Percentiles rank a stretch among this genome's conserved stretches.
These are phyloP conservation scores for Caracal caracal DNA, from an alignment of 2,113 vertebrate genomes.

Conservation along the genomic window DNA sequence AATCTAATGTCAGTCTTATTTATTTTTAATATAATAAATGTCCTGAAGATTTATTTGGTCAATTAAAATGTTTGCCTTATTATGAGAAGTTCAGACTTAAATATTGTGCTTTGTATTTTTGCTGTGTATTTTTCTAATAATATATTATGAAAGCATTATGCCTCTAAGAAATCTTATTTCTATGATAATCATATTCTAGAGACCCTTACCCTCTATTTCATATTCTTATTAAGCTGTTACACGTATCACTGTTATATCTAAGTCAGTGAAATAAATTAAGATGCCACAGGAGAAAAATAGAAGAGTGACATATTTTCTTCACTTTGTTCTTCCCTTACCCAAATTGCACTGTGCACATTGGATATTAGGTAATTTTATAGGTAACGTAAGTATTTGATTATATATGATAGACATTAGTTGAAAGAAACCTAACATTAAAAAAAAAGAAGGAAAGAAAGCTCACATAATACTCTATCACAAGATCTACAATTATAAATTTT, in stretches of 20 bases:
- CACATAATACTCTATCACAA: background rate
- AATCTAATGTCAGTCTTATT: background rate
- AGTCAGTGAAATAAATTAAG: slow-evolving; percentile 40
- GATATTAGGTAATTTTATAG: background rate
- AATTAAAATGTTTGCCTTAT: slow-evolving; percentile 43
- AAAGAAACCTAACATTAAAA: background rate
- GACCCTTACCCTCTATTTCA: background rate
- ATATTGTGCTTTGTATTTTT: slow-evolving; percentile 35
- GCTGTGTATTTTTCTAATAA: background rate
- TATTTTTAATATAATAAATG: slow-evolving; percentile 34
- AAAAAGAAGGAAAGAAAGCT: background rate
- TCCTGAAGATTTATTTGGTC: background rate
- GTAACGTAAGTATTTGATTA: background rate
- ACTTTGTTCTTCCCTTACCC: background rate
- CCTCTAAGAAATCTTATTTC: slow-evolving; percentile 53
- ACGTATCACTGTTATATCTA: background rate
- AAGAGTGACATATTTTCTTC: background rate
- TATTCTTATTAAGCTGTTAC: slow-evolving; percentile 14
- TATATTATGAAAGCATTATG: background rate
- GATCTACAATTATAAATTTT: background rate
- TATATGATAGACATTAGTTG: background rate
- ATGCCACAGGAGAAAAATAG: background rate
- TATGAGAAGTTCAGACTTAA: slow-evolving; percentile 11
- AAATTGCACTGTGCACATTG: background rate
- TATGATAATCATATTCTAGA: background rate